phyloP scores from a whole-genome alignment of 2,797 vertebrate species.

The Lithobates pipiens region DNA sequence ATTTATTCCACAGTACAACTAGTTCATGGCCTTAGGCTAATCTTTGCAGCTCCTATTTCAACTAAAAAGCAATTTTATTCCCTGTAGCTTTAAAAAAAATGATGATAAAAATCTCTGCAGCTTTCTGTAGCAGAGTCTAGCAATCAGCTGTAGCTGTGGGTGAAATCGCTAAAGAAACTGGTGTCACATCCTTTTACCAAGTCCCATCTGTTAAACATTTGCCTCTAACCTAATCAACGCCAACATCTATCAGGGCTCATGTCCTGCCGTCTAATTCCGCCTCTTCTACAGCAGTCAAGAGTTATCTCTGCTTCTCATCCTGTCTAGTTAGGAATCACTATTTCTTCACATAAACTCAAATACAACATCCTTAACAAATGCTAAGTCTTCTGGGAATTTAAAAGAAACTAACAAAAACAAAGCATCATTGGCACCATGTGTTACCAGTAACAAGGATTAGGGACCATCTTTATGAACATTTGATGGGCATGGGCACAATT shows the following conservation, averaged over 20 bases:
- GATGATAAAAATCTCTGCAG: background rate
- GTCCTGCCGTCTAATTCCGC: constrained; percentile 32
- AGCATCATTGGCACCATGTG: too few species aligned
- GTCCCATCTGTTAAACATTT: constrained; percentile 55
- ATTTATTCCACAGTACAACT: constrained; percentile 27
- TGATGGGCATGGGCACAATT: too few species aligned
- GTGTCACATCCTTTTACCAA: constrained; percentile 41
- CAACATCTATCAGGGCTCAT: constrained; percentile 48
- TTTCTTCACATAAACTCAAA: constrained; percentile 19
- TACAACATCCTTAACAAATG: constrained; percentile 22
- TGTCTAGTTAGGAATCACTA: constrained; percentile 35
- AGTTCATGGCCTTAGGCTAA: constrained; percentile 2
- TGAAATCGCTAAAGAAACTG: constrained; percentile 38
- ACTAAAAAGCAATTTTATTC: constrained; percentile 20
- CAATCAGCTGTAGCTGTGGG: constrained; percentile 42
- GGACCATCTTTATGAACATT: too few species aligned
- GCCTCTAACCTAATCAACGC: constrained; percentile 58
- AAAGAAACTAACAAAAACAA: background rate
- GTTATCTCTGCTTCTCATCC: constrained; percentile 1
- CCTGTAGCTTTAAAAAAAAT: constrained; percentile 10
- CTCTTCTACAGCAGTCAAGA: background rate
- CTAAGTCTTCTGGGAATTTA: background rate
- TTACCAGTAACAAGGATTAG: too few species aligned
- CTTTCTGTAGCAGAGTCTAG: constrained; percentile 4
- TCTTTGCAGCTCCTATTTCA: constrained; percentile 3